Evolutionary conservation across 2,888 invertebrate species (phyloP), one percentile per base, ranked within the genome.

Genomic region (Tethea ocularis): DNA sequence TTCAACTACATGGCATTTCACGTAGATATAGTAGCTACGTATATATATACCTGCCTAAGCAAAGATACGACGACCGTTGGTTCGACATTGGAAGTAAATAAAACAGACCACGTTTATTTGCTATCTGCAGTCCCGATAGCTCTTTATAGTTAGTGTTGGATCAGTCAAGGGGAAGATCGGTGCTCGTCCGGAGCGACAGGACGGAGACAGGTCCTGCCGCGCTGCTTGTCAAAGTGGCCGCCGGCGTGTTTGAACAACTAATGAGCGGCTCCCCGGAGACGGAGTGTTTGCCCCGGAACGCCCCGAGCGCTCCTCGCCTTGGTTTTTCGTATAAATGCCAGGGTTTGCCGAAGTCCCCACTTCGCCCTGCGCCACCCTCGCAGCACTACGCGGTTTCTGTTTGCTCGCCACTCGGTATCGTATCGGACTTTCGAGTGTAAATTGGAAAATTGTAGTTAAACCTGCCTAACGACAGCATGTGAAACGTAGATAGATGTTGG

Each of bases 201-300:
- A 62, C 65, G 59, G 64, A 68, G 68, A 73, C 76, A 78, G 80
- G 84, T 80, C 82, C 84, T 84, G 83, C 78, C 82, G 77, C 80
- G 78, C 82, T 83, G 88, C 88, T 87, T 90, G 91, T 92, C 92
- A 91, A 91, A 92, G 92, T 91, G 89, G 90, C 89, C 88, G 89
- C 87, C 85, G 86, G 89, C 84, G 76, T 92, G 88, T 93, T 92
- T 93, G 92, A 83, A 87, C 92, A 88, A 92, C 88, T 93, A 93
- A 93, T 93, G 92, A 92, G 91, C 86, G 89, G 86, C 74, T 87
- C 91, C 91, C 92, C 77, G 81, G 91, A 92, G 92, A 91, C 87
- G 82, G 66, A 69, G 78, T 91, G 90, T 92, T 91, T 91, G 87
- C 88, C 77, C 82, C 80, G 80, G 84, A 85, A 83, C 85, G 85